These are phyloP conservation scores for Desmodus rotundus DNA, from an alignment of 2,113 vertebrate genomes.

Conservation along the genomic window DNA sequence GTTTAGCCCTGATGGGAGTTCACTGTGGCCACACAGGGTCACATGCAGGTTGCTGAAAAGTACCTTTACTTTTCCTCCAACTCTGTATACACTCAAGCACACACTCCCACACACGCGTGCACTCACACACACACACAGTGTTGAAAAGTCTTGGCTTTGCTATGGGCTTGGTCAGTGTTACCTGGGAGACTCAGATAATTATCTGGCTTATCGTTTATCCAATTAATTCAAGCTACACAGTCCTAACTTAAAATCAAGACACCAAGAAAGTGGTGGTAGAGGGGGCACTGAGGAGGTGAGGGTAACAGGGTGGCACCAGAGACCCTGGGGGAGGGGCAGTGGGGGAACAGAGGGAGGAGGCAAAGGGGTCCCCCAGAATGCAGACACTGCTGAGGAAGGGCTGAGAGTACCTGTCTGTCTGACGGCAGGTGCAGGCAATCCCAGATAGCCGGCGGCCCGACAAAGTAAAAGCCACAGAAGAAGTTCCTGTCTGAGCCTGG, in stretches of 20 bases:
- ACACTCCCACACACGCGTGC: background rate
- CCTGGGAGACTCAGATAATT: background rate
- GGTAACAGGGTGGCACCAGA: background rate
- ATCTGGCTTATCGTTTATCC: background rate
- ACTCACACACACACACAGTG: background rate
- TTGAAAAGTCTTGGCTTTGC: background rate
- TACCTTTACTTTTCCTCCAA: background rate
- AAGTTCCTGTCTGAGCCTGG: background rate
- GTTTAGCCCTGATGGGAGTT: background rate
- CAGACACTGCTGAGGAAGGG: background rate
- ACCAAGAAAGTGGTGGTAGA: background rate
- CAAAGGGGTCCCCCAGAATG: background rate
- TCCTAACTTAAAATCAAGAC: background rate
- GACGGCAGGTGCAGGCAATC: background rate
- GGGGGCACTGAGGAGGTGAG: no score
- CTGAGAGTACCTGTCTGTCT: background rate
- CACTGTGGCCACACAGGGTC: background rate
- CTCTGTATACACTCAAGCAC: background rate
- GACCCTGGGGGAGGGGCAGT: rapidly evolving
- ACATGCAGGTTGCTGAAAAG: background rate
- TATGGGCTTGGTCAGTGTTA: background rate
- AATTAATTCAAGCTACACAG: background rate
- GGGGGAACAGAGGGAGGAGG: background rate
- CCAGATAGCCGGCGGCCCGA: background rate
- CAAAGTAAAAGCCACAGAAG: background rate